Evolutionary conservation across 1,140 invertebrate species (phyloP), one percentile per base, ranked within the genome.

Genomic region (Aphelinus atriplicis): DNA sequence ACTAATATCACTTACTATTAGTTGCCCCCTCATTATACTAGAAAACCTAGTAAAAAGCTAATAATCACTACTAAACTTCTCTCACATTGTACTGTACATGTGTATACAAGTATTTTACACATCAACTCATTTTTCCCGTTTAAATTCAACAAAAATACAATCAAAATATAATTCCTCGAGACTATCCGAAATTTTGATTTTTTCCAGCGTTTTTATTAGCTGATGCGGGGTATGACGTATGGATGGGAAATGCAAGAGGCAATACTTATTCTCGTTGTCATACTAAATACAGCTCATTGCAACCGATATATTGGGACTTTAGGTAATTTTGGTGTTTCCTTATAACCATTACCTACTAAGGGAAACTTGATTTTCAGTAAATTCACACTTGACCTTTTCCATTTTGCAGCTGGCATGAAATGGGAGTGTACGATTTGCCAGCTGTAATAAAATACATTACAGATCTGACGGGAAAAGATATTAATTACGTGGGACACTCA

Each of bases 171-270:
- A 26, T 26, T 26, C 26, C 26, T 26, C 26, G 26, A 26, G 26
- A 26, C 26, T 26, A 26, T 26, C 26, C 26, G 26, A 26, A 26
- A 26, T 26, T 26, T 26, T 26, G 26, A 26, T 26, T 26, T 26
- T 26, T 26, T 26, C 26, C 26, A 83, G 83, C 71, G 43, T 84
- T 83, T 66, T 81, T 90, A 6, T 80, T 92, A 4, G 89, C 90
- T 0, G 91, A 94, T 78, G 80, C 81, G 10, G 92, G 91, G 47
- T 94, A 90, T 81, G 93, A 94, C 78, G 92, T 94, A 4, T 94
- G 93, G 93, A 79, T 94, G 79, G 91, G 89, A 7, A 94, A 94
- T 83, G 85, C 89, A 56, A 87, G 93, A 78, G 93, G 93, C 7
- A 93, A 92, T 77, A 85, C 86, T 0, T 93, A 94, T 79, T 92